phyloP scores from a whole-genome alignment of 1,140 invertebrate species.

The Anastrepha ludens region DNA sequence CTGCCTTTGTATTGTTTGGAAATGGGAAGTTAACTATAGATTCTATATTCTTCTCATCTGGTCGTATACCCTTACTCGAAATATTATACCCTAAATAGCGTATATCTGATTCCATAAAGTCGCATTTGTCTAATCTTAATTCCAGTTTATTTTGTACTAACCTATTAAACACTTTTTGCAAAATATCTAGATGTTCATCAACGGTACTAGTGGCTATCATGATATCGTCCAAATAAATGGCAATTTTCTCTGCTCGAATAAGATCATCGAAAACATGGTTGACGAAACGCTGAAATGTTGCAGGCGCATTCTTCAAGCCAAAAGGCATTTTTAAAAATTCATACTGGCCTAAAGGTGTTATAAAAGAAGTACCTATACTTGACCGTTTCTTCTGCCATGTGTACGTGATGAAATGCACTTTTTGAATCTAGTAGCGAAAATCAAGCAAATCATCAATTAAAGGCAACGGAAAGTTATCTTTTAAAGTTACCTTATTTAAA shows the following conservation, averaged over 20 bases:
- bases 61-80: slow-evolving; percentile 58
- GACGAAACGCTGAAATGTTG: slow-evolving; percentile 70
- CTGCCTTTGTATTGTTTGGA: slow-evolving; percentile 58
- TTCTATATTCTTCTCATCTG: slow-evolving; percentile 59
- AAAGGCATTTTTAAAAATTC: slow-evolving; percentile 66
- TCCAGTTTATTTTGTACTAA: slow-evolving; percentile 68
- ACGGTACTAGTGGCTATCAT: slow-evolving; percentile 48
- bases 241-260: slow-evolving; percentile 51
- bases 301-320: slow-evolving; percentile 66
- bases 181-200: slow-evolving; percentile 47
- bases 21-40: slow-evolving; percentile 60
- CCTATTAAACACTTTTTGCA: slow-evolving; percentile 61
- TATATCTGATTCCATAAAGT: slow-evolving; percentile 63
- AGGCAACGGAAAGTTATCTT: slow-evolving; percentile 66
- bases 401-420: slow-evolving; percentile 70
- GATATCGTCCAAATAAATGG: slow-evolving; percentile 54
- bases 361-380: slow-evolving; percentile 67
- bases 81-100: slow-evolving; percentile 70
- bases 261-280: slow-evolving; percentile 66
- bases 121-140: slow-evolving; percentile 67
- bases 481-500: slow-evolving; percentile 61
- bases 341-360: slow-evolving; percentile 64
- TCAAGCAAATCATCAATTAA: slow-evolving; percentile 70
- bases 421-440: slow-evolving; percentile 66
- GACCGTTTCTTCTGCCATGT: slow-evolving; percentile 59